These are phyloP conservation scores for Molanna angustata DNA, from an alignment of 2,888 invertebrate genomes.

Conservation along the genomic window DNA sequence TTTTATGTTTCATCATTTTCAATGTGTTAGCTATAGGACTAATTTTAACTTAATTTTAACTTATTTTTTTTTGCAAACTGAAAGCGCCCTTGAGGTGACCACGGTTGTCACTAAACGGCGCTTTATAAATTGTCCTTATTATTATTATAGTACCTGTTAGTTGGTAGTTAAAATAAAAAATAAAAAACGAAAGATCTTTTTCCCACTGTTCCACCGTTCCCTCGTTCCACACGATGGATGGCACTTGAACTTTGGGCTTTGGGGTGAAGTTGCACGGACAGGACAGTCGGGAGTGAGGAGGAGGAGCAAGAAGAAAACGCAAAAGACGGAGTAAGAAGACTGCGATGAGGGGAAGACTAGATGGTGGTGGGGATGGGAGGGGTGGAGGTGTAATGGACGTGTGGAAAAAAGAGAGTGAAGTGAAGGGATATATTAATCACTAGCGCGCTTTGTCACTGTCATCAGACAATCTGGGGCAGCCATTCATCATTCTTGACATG, in stretches of 20 bases:
- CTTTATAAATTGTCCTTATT: too few species aligned
- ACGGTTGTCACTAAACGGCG: too few species aligned
- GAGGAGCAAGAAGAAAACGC: too few species aligned
- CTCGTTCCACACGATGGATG: slow-evolving; percentile 11
- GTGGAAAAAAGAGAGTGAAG: slow-evolving; percentile 1
- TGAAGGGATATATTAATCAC: slow-evolving; percentile 28
- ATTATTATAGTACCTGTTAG: too few species aligned
- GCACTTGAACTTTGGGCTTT: slow-evolving; percentile 17
- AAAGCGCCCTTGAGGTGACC: too few species aligned
- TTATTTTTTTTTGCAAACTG: too few species aligned
- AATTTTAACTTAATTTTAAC: too few species aligned
- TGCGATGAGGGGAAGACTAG: not conserved
- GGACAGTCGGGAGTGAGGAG: slow-evolving; percentile 6
- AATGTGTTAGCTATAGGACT: too few species aligned
- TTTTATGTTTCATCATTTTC: too few species aligned
- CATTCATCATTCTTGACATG: slow-evolving; percentile 24
- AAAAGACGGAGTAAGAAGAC: not conserved
- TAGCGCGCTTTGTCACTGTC: slow-evolving; percentile 29
- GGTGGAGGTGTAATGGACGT: not conserved
- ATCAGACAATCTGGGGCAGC: slow-evolving; percentile 19
- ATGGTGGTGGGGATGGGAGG: not conserved
- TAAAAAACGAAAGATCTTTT: too few species aligned
- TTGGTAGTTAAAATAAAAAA: too few species aligned
- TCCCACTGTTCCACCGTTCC: slow-evolving; percentile 9
- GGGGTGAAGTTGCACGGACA: not conserved